phyloP scores from a whole-genome alignment of 2,113 vertebrate species.

The Podiceps cristatus region DNA sequence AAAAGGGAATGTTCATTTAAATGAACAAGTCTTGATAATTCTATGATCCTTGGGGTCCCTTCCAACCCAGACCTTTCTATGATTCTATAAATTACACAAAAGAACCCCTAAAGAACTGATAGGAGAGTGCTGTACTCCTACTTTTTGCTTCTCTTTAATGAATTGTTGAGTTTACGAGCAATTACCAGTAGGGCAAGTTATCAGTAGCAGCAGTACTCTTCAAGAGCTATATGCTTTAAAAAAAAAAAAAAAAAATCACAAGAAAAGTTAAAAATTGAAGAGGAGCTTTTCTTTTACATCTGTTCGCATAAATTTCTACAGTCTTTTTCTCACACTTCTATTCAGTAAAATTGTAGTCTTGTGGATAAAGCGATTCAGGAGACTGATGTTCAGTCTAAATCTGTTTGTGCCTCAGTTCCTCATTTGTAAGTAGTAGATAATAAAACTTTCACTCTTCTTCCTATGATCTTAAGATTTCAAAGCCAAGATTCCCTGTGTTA shows the following conservation, averaged over 20 bases:
- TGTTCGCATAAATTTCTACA: not conserved
- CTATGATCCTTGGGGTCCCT: no score
- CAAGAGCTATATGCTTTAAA: not conserved
- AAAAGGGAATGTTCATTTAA: not conserved
- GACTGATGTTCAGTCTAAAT: not conserved
- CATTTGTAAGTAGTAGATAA: not conserved
- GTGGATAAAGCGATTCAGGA: not conserved
- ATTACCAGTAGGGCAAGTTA: not conserved
- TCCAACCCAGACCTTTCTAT: no score
- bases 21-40: slow-evolving; percentile 9
- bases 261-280: not conserved
- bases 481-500: not conserved
- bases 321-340: not conserved
- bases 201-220: not conserved
- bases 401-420: not conserved
- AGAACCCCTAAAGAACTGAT: not conserved
- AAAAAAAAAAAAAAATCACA: not conserved
- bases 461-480: not conserved
- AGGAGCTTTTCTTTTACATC: not conserved
- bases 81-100: not conserved
- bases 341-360: not conserved
- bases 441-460: not conserved
- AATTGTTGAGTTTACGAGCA: not conserved
- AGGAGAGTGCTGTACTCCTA: not conserved
- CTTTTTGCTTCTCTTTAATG: slow-evolving; percentile 2